These are phyloP conservation scores for Epicauta chinensis DNA, from an alignment of 1,140 invertebrate genomes.

Conservation along the genomic window DNA sequence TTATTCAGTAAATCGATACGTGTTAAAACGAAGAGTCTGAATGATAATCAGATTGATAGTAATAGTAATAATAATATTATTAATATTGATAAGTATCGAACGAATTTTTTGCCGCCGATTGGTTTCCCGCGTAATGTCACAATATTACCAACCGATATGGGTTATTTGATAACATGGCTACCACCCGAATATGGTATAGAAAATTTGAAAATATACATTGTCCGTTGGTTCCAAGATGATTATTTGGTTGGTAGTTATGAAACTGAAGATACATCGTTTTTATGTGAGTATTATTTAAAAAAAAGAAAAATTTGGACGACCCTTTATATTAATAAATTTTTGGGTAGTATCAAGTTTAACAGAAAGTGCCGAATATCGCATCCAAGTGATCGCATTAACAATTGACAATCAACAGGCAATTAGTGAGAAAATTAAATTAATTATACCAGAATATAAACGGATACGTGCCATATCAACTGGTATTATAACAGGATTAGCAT, in stretches of 20 bases:
- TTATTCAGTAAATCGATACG: conserved; percentile 81
- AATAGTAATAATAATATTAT: not conserved
- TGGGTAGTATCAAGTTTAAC: conserved; percentile 55
- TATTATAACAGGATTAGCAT: conserved; percentile 44
- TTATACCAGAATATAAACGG: conserved; percentile 55
- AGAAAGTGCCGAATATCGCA: conserved; percentile 58
- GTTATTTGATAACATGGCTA: conserved; percentile 68
- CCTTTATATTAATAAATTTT: conserved; percentile 27
- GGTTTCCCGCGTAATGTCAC: conserved; percentile 61
- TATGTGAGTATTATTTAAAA: conserved; percentile 41
- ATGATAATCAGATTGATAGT: conserved; percentile 22
- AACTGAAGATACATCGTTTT: conserved; percentile 56
- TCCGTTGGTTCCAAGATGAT: conserved; percentile 57
- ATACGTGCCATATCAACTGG: conserved; percentile 58
- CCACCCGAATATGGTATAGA: conserved; percentile 55
- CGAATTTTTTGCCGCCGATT: conserved; percentile 40
- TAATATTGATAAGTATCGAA: conserved; percentile 2
- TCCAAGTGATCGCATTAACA: conserved; percentile 58
- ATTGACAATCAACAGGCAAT: conserved; percentile 48
- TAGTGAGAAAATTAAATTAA: conserved; percentile 50
- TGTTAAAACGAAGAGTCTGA: conserved; percentile 63
- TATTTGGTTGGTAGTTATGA: conserved; percentile 53
- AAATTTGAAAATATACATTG: conserved; percentile 43
- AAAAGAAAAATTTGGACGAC: not conserved
- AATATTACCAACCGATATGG: conserved; percentile 53